phyloP scores from a whole-genome alignment of 2,888 invertebrate genomes.

The Bombyx huttoni region DNA sequence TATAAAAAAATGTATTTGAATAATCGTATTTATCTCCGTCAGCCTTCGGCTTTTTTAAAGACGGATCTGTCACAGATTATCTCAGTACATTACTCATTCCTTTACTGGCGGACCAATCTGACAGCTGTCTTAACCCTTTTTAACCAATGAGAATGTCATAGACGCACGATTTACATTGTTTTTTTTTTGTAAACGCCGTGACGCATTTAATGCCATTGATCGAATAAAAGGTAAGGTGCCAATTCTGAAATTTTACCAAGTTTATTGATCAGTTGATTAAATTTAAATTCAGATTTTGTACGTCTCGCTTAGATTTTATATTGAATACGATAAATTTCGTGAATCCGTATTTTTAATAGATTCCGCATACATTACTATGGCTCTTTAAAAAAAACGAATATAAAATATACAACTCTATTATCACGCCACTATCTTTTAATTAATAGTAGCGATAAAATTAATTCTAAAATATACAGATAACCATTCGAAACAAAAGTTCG shows the following conservation, averaged over 20 bases:
- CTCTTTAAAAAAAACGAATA: background rate
- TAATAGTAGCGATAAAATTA: constrained; percentile 35
- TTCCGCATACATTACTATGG: too few relatives aligned
- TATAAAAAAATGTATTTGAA: constrained; percentile 43
- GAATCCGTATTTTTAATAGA: too few relatives aligned
- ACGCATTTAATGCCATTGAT: constrained; percentile 2
- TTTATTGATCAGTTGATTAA: too few relatives aligned
- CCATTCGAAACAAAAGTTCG: constrained; percentile 26
- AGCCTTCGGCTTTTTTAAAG: constrained; percentile 65
- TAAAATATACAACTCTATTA: constrained; percentile 6
- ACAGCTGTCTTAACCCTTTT: constrained; percentile 71
- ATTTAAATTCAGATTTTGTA: too few relatives aligned
- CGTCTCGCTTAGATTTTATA: too few relatives aligned
- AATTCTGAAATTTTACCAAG: background rate
- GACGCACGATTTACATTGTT: constrained; percentile 53
- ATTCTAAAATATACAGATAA: constrained; percentile 28
- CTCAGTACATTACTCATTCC: constrained; percentile 60
- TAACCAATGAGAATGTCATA: constrained; percentile 67
- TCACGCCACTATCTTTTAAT: constrained; percentile 13
- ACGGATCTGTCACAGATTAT: constrained; percentile 70
- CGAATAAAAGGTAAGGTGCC: background rate
- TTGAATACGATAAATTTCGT: too few relatives aligned
- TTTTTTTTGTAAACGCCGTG: constrained; percentile 21
- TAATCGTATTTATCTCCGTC: constrained; percentile 68
- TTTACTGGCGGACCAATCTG: constrained; percentile 60